These are phyloP conservation scores for Drosophila eohydei DNA, from an alignment of 2,888 invertebrate species.

Conservation along the genomic window DNA sequence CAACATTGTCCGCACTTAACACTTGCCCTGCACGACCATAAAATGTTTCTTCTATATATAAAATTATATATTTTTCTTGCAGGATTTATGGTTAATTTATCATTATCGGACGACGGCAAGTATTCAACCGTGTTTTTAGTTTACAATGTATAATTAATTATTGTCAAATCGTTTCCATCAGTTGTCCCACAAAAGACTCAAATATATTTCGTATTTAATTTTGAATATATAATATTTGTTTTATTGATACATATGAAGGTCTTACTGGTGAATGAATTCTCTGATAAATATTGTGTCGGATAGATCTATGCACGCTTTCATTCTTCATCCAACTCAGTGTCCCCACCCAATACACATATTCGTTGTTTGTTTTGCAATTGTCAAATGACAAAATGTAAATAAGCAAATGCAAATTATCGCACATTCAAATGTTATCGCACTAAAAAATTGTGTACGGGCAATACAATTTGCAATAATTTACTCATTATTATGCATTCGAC, in stretches of 20 bases:
- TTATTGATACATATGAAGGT: background rate
- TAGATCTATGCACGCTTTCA: background rate
- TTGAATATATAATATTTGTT: too few relatives aligned
- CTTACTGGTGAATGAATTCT: background rate
- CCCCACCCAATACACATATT: background rate
- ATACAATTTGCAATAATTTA: constrained; percentile 48
- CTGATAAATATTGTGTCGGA: background rate
- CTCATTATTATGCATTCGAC: constrained; percentile 35
- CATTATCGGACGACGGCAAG: constrained; percentile 17
- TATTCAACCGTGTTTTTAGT: background rate
- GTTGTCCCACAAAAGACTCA: background rate
- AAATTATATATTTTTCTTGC: constrained; percentile 11
- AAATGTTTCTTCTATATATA: constrained; percentile 30
- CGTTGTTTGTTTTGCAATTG: background rate
- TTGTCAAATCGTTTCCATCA: background rate
- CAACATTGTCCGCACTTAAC: constrained; percentile 41
- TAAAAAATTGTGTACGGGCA: constrained; percentile 3
- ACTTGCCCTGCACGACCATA: constrained; percentile 44
- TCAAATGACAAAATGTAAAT: constrained; percentile 4
- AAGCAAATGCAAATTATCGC: constrained; percentile 18
- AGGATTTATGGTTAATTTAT: constrained; percentile 37
- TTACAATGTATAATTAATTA: background rate
- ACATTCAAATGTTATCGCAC: constrained; percentile 15
- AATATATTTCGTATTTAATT: background rate
- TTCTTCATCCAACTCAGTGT: background rate